A percentile compares a stretch with the other conserved stretches of the same genome.
phyloP scores from a whole-genome alignment of 2,113 vertebrate species.

The Cynopterus brachyotis region DNA sequence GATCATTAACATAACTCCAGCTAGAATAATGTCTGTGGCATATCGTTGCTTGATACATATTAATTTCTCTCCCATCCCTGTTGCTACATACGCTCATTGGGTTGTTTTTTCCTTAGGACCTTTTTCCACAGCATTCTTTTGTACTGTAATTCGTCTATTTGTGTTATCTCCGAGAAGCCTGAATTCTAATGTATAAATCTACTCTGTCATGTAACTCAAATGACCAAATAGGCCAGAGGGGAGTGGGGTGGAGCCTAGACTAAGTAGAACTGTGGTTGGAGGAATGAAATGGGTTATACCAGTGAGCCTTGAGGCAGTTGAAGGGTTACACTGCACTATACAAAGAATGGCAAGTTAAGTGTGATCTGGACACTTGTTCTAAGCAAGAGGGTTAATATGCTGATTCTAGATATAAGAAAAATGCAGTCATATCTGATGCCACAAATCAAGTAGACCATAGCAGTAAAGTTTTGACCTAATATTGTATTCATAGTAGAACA shows the following conservation, averaged over 20 bases:
- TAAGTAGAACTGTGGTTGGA: not conserved
- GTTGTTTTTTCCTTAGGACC: not conserved
- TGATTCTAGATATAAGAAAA: not conserved
- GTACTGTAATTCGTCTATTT: not conserved
- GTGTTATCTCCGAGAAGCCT: not conserved
- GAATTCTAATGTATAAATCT: not conserved
- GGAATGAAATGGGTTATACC: not conserved
- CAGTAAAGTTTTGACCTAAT: not conserved
- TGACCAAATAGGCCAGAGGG: not conserved
- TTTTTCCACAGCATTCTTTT: not conserved
- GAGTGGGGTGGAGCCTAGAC: not conserved
- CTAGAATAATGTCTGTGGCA: not conserved
- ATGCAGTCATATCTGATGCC: not conserved
- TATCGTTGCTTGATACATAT: not conserved
- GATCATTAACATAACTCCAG: not conserved
- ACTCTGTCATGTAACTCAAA: not conserved
- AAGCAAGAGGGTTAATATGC: not conserved
- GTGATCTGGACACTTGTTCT: not conserved
- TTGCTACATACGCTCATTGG: not conserved
- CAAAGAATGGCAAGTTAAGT: not conserved
- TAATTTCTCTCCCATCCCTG: not conserved
- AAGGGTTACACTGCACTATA: not conserved
- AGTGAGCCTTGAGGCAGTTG: not conserved
- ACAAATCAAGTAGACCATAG: not conserved
- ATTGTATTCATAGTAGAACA: not conserved